A percentile compares a stretch with the other conserved stretches of the same genome.
Evolutionary conservation across 1,140 invertebrate genomes (phyloP).

Genomic region (Brachionus calyciflorus): DNA sequence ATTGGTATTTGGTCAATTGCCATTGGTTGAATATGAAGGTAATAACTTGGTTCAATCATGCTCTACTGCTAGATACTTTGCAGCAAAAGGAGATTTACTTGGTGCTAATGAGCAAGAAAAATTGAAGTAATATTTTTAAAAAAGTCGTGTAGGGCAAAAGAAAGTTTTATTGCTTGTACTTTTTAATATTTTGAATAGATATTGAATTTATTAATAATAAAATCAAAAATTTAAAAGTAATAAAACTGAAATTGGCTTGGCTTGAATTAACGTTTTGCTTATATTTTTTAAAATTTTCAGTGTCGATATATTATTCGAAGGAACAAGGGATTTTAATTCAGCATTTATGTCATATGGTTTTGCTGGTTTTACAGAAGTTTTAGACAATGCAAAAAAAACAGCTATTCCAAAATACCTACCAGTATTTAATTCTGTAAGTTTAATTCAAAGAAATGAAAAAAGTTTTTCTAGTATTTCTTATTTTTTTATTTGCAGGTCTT

Average conservation of each 20-base stretch:
- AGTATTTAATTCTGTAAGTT: constrained; percentile 21
- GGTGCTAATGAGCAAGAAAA: constrained; percentile 27
- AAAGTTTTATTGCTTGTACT: too few relatives aligned
- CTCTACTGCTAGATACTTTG: constrained; percentile 48
- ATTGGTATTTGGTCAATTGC: constrained; percentile 48
- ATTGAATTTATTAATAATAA: too few relatives aligned
- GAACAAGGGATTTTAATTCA: constrained; percentile 17
- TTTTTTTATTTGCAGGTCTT: constrained; percentile 10
- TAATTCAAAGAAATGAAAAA: background rate
- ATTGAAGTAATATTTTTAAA: background rate
- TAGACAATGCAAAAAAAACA: constrained; percentile 21
- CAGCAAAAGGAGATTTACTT: background rate
- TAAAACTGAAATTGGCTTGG: background rate
- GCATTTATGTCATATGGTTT: constrained; percentile 44
- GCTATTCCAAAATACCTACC: constrained; percentile 29
- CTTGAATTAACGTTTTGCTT: background rate
- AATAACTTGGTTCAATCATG: constrained; percentile 48
- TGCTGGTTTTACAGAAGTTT: background rate
- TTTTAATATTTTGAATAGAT: too few relatives aligned
- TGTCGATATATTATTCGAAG: constrained; percentile 39
- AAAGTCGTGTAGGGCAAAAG: too few relatives aligned
- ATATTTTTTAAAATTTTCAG: too few relatives aligned
- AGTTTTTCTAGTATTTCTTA: background rate
- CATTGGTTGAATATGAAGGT: constrained; percentile 49
- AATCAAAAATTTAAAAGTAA: too few relatives aligned